Conservation (phyloP, 2,888 invertebrate species). For the Chaitophorus viminalis region DNA sequence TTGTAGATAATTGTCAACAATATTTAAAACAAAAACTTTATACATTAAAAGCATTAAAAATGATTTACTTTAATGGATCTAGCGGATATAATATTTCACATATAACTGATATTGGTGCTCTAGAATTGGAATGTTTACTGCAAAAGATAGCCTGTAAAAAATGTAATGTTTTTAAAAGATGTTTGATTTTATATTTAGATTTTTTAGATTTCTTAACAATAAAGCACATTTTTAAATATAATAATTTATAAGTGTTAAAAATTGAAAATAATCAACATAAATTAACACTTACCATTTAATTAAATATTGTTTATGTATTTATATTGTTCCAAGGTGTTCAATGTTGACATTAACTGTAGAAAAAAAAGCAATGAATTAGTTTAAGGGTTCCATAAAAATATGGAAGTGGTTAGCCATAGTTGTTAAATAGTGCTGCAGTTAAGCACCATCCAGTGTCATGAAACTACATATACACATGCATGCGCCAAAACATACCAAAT, state of each 20-base stretch:
- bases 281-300: neutral
- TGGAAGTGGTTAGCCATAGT: too few relatives aligned
- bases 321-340: neutral
- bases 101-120: conserved; percentile 24
- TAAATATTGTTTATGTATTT: neutral
- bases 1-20: too few relatives aligned
- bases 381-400: too few relatives aligned
- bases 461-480: too few relatives aligned
- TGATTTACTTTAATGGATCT: neutral
- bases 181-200: too few relatives aligned
- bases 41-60: neutral
- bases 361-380: too few relatives aligned
- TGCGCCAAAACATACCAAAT: too few relatives aligned
- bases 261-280: neutral
- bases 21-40: neutral
- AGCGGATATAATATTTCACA: neutral
- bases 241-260: neutral
- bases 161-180: neutral
- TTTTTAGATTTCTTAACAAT: too few relatives aligned
- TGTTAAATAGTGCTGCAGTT: too few relatives aligned
- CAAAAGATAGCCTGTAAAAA: conserved; percentile 26
- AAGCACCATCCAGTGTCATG: too few relatives aligned
- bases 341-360: neutral
- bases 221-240: too few relatives aligned
- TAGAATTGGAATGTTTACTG: conserved; percentile 10